phyloP scores from a whole-genome alignment of 2,888 invertebrate species.

The Phyllotreta striolata region DNA sequence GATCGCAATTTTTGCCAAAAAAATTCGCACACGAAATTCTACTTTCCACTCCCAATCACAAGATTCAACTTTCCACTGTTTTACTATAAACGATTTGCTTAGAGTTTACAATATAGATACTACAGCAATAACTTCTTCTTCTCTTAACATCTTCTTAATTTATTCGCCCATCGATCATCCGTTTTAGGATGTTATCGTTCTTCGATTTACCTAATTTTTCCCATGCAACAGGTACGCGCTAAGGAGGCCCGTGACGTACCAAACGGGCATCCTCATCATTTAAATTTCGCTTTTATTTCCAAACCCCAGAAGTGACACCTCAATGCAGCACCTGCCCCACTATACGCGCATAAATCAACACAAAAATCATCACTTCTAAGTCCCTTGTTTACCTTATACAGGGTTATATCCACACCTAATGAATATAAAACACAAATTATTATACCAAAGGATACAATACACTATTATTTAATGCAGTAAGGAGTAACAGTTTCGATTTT shows the following conservation, averaged over 20 bases:
- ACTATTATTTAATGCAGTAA: no score
- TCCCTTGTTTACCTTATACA: constrained; percentile 26
- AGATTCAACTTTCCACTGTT: no score
- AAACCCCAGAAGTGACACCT: constrained; percentile 30
- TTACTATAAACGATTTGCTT: no score
- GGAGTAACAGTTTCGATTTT: neutral
- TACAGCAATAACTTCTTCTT: no score
- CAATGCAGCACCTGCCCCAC: constrained; percentile 24
- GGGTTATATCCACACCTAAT: constrained; percentile 4
- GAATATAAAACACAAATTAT: neutral
- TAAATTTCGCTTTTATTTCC: constrained; percentile 29
- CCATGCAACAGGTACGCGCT: constrained; percentile 23
- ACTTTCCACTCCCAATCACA: no score
- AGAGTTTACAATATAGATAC: no score
- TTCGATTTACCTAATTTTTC: constrained; percentile 21
- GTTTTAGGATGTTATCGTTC: constrained; percentile 1
- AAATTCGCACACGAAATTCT: no score
- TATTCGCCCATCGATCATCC: no score
- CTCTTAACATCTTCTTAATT: no score
- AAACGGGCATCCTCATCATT: constrained; percentile 20
- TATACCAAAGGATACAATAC: no score
- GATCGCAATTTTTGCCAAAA: no score
- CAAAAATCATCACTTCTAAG: constrained; percentile 29
- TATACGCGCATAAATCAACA: constrained; percentile 30
- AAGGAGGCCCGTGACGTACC: constrained; percentile 12